Base-by-base conservation (phyloP, 1,140 invertebrate species). In the Centruroides sculpturatus region DNA sequence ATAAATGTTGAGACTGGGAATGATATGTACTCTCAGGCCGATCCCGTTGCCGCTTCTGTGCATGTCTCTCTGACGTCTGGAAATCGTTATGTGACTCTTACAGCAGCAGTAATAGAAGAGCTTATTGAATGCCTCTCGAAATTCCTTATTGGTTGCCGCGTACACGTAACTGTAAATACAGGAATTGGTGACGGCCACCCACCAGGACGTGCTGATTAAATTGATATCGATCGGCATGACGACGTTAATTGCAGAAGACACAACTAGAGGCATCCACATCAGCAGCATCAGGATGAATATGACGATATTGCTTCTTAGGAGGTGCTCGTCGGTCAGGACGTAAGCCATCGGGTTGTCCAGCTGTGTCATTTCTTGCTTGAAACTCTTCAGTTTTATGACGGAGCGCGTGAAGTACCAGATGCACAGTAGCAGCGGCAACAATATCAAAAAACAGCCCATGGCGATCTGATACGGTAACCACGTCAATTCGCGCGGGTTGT, bases 41-140 rank as follows among this genome's bases (percentile, higher is more conserved):
- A 59, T 64, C 6, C 55, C 49, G 11, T 62, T 57, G 35, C 61
- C 13, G 7, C 41, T 48, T 35, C 64, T 59, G 35, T 58, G 23
- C 4, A 51, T 35, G 9, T 47, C 46, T 11, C 36, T 9, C n/a
- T 57, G 58, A 54, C 68, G 62, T 13, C 67, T 36, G 5, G 55
- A 41, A 48, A 85, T 82, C 35, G 83, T 81, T 7, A 88, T 81
- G 4, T 83, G 84, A 6, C 82, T 87, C 71, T 89, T 89, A 73
- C 86, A 88, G 68, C 84, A 89, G 69, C 86, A 89, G 66, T 89
- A 89, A 66, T 88, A 81, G 68, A 87, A 89, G 10, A 89, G 72
- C 68, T 86, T 84, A 34, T 83, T 76, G 69, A 85, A 90, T 4
- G 85, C 85, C 61, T 78, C 82, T 13, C 85, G 76, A 67, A 86